Evolutionary conservation across 2,113 vertebrate species (phyloP).

Genomic region (Tachysurus vachellii): DNA sequence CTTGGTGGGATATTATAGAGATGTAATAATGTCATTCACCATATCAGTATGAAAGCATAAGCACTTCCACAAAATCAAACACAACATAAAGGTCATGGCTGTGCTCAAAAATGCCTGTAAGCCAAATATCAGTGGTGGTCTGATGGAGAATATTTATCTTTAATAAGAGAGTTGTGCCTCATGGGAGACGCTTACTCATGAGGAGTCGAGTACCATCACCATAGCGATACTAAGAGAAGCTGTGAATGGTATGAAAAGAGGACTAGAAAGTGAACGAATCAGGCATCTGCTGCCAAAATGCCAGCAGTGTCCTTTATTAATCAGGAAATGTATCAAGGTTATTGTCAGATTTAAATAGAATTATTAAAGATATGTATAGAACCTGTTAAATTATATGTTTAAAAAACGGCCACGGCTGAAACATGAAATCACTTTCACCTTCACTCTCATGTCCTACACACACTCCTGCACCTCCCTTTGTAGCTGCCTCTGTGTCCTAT

Average conservation of each 20-base stretch:
- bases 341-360: not conserved
- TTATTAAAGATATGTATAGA: not conserved
- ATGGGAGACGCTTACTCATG: not conserved
- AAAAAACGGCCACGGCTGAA: not conserved
- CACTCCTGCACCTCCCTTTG: not conserved
- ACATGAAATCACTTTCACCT: not conserved
- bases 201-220: not conserved
- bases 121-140: not conserved
- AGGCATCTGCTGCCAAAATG: not conserved
- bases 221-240: not conserved
- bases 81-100: not conserved
- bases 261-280: not conserved
- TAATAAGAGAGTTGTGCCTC: not conserved
- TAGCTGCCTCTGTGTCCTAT: slow-evolving; percentile 7
- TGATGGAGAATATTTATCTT: not conserved
- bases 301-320: not conserved
- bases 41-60: not conserved
- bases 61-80: not conserved
- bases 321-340: not conserved
- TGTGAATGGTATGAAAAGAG: not conserved
- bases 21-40: not conserved
- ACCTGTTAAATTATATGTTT: not conserved
- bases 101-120: not conserved
- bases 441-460: not conserved
- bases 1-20: not conserved